Base-by-base conservation (phyloP, 2,888 invertebrate species). In the Philaethria dido region DNA sequence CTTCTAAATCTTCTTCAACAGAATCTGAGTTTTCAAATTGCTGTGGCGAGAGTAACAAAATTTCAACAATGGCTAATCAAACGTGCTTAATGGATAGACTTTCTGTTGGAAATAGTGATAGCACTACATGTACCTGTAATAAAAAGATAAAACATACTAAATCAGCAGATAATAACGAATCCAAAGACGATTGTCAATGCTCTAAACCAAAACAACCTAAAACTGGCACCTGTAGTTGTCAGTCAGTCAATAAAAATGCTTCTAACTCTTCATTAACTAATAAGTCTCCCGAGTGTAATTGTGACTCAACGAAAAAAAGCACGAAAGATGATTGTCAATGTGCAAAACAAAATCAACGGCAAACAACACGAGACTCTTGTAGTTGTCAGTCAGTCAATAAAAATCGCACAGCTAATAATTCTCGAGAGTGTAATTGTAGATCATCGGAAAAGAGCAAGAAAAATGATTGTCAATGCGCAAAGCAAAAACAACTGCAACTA, bases 11-110 rank as follows among this genome's bases (percentile, higher is more conserved):
- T 42, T 42, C 59, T 11, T 64, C 48, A 20, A 29, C 42, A 36
- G 33, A 57, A 60, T 42, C 59, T 8, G n/a, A 39, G 0, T 11
- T 29, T 29, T 50, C 50, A 50, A 20, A 33, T 29, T 50, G 25
- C 20, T 44, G 39, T 18, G 18, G 18, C 52, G 42, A 50, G 47
- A 18, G 2, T 29, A n/a, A 16, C 8, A 25, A 13, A 50, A 47
- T 20, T 20, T 13, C 50, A 20, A 44, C 64, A 60, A 50, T 44
- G 2, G 50, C 44, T 5, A 65, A 50, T n/a, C 64, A 65, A 25
- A 60, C 64, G 9, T 36, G 39, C 8, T 50, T 60, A 33, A 33
- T 47, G 60, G 45, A 60, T 47, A 60, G 60, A 14, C 16, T 60
- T 22, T 18, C 60, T 16, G 18, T 60, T 6, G 11, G 16, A 16